These are phyloP conservation scores for Ibidorhyncha struthersii DNA, from an alignment of 2,113 vertebrate genomes.

Conservation along the genomic window DNA sequence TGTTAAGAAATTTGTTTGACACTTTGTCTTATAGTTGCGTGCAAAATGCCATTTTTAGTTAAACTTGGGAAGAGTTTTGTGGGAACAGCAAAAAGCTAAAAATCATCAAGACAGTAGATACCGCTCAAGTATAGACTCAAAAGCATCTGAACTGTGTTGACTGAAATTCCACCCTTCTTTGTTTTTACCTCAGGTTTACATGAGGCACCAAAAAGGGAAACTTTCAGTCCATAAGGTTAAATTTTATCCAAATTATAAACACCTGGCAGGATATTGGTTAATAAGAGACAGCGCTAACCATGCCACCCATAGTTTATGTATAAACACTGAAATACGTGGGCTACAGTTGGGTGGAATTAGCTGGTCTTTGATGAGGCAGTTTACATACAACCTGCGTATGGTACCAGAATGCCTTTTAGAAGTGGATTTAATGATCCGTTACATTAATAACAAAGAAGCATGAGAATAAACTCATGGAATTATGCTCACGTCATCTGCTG, in stretches of 20 bases:
- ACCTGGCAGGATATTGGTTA: slow-evolving; percentile 23
- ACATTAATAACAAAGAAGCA: neutral
- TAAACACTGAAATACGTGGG: neutral
- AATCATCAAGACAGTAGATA: neutral
- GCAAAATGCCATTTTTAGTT: neutral
- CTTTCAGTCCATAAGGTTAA: neutral
- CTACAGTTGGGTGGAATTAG: neutral
- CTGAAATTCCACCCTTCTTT: neutral
- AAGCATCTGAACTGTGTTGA: neutral
- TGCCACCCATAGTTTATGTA: neutral
- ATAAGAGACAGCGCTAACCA: neutral
- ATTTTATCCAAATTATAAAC: slow-evolving; percentile 40
- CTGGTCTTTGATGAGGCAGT: neutral
- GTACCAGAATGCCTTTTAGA: neutral
- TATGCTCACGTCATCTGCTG: neutral
- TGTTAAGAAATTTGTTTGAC: neutral
- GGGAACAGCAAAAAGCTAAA: neutral
- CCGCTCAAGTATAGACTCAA: neutral
- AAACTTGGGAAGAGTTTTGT: neutral
- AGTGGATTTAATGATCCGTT: neutral
- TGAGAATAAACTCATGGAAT: neutral
- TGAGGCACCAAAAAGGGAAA: neutral
- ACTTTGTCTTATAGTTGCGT: neutral
- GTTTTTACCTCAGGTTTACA: neutral
- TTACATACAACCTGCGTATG: neutral